Evolutionary conservation across 2,797 vertebrate genomes (phyloP).

Genomic region (Trachops cirrhosus): DNA sequence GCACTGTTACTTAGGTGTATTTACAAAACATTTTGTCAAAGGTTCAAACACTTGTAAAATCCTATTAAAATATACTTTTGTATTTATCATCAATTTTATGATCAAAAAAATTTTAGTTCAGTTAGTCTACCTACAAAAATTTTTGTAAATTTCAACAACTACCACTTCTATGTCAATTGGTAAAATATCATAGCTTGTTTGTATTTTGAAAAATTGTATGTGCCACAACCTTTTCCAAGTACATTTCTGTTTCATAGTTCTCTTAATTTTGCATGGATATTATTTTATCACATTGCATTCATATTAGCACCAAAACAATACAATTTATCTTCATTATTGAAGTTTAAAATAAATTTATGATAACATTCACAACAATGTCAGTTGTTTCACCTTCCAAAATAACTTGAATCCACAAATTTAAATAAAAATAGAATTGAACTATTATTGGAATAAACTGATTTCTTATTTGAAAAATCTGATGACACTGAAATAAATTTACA

Average conservation of each 20-base stretch:
- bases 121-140: background rate
- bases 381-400: constrained; percentile 36
- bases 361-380: background rate
- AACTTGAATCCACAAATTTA: background rate
- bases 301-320: constrained; percentile 26
- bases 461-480: constrained; percentile 50
- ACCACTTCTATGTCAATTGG: background rate
- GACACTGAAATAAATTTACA: constrained; percentile 52
- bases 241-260: background rate
- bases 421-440: constrained; percentile 15
- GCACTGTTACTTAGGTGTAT: background rate
- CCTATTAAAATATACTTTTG: background rate
- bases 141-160: background rate
- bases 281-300: constrained; percentile 30
- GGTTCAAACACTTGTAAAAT: constrained; percentile 11
- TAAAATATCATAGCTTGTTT: background rate
- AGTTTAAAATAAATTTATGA: background rate
- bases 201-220: background rate
- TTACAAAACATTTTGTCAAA: constrained; percentile 18
- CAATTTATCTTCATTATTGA: background rate
- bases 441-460: constrained; percentile 53
- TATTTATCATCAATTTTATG: background rate
- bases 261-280: constrained; percentile 36
- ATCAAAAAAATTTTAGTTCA: background rate
- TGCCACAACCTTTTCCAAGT: background rate